A percentile compares a stretch with the other conserved stretches of the same genome.
Conservation (phyloP, 23 tunicate species). For the Phallusia fumigata region DNA sequence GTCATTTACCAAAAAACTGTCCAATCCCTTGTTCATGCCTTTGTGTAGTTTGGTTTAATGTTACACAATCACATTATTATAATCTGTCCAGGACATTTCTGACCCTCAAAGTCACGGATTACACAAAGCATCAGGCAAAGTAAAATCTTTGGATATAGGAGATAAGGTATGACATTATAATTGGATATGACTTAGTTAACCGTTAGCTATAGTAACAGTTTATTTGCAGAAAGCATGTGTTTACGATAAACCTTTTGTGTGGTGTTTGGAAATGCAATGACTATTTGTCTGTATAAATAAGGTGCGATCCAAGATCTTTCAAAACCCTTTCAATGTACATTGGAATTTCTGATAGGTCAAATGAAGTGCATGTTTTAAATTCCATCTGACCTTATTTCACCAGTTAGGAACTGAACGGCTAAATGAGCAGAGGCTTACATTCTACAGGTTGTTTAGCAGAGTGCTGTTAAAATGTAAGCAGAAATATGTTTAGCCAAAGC, state of each 20-base stretch:
- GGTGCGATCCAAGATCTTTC: not conserved
- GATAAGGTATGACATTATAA: slow-evolving; percentile 29
- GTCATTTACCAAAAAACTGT: no score
- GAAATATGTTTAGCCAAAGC: not conserved
- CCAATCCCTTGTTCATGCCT: no score
- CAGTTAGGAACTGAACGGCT: no score
- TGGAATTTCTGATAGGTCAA: not conserved
- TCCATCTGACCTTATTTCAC: no score
- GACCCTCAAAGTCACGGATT: not conserved
- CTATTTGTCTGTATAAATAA: not conserved
- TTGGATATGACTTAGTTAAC: no score
- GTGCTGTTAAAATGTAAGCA: not conserved
- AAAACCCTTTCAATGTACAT: not conserved
- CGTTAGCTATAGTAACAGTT: not conserved
- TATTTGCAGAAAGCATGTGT: not conserved
- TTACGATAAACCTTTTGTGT: no score
- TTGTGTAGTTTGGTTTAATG: no score
- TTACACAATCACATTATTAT: no score
- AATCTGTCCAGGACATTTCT: not conserved
- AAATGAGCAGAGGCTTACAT: no score
- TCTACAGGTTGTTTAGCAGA: not conserved
- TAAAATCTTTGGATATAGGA: slow-evolving; percentile 41
- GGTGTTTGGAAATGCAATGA: not conserved
- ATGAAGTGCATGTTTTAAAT: no score
- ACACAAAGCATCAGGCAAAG: slow-evolving; percentile 42